Percentiles rank a stretch among this genome's conserved stretches.
Evolutionary conservation across 2,888 invertebrate species (phyloP).

Genomic region (Dynastes maya): DNA sequence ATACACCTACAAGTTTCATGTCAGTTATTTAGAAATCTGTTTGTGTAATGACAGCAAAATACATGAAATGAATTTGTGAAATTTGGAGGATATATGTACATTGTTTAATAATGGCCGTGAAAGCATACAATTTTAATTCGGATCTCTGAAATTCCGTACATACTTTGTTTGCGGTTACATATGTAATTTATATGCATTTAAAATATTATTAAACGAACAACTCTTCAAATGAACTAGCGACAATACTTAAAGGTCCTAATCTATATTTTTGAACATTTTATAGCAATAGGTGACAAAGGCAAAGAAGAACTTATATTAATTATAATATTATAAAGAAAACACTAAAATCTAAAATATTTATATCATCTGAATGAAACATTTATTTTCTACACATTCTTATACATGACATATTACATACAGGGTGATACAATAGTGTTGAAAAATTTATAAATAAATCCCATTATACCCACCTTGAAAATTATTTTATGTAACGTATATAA

Average conservation of each 20-base stretch:
- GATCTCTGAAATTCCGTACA: background rate
- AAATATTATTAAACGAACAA: too few relatives aligned
- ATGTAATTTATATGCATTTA: background rate
- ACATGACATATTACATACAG: constrained; percentile 40
- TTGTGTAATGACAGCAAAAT: too few relatives aligned
- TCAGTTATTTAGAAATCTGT: too few relatives aligned
- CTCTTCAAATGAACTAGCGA: constrained; percentile 7
- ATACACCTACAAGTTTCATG: too few relatives aligned
- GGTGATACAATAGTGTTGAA: constrained; percentile 51
- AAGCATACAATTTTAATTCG: too few relatives aligned
- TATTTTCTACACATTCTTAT: constrained; percentile 36
- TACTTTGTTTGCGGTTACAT: background rate
- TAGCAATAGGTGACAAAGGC: background rate
- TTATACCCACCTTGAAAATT: constrained; percentile 49
- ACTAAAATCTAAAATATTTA: too few relatives aligned
- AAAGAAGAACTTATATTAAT: background rate
- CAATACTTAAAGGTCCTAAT: constrained; percentile 12
- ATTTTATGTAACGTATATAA: background rate
- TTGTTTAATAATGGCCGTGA: too few relatives aligned
- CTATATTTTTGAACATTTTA: background rate
- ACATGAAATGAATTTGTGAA: too few relatives aligned
- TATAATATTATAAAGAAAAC: background rate
- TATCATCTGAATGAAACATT: constrained; percentile 31
- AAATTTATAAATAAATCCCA: constrained; percentile 53
- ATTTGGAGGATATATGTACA: too few relatives aligned